Evolutionary conservation across 2,113 vertebrate species (phyloP), one percentile per base, ranked within the genome.

Genomic region (Numida meleagris): DNA sequence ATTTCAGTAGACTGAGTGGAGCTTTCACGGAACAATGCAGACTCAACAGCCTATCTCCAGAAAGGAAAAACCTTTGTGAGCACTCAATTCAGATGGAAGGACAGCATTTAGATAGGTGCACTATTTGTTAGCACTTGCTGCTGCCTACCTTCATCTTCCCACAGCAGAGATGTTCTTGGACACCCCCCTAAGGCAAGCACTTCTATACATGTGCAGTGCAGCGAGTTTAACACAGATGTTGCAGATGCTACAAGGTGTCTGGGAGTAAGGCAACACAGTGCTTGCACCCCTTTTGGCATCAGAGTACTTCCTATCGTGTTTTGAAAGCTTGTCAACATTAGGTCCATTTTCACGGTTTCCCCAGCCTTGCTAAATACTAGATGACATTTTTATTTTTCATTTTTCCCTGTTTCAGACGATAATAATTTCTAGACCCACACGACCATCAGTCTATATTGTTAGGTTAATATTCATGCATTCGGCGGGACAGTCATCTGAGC

Each of bases 391-490:
- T 29, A 4, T 43, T 50, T 38, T 74, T 66, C 14, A 33, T 72
- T 93, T 86, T 87, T 82, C 62, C 55, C 19, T 73, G 1, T 85
- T 70, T 42, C 36, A 70, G 74, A 67, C 82, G 31, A 21, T 68
- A 46, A 72, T 57, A 42, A 63, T 86, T 95, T 91, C 79, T 46
- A 83, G 61, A 70, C 29, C 29, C 51, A 67, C 19, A 6, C 10
- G n/a, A 58, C 36, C 27, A 93, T 33, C 59, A 70, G 25, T 27
- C 55, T 43, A 70, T 29, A 79, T 34, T 53, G 67, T 70, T 48
- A 50, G 7, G 75, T 71, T 93, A 91, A 91, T 91, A 90, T 50
- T 50, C 65, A 67, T 7, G 4, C 55, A 51, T 89, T 85, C 84
- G 87, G 29, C 3, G 2, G 84, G 25, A 62, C 67, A 85, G 66